These are phyloP conservation scores for Limnephilus rhombicus DNA, from an alignment of 2,888 invertebrate genomes.

Conservation along the genomic window DNA sequence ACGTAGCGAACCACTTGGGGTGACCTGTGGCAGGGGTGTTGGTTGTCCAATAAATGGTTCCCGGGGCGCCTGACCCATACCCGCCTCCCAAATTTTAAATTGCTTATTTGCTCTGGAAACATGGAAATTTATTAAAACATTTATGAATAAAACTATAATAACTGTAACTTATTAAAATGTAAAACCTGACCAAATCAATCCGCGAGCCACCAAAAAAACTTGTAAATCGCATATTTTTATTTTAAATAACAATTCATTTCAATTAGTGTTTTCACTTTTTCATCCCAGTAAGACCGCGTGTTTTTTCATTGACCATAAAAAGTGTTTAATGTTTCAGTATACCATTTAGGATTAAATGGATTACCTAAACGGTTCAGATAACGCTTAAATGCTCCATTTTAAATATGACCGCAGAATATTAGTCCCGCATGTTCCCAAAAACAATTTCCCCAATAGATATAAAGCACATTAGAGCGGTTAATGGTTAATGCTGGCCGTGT, in stretches of 20 bases:
- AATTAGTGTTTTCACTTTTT: not conserved
- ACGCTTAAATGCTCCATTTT: slow-evolving; percentile 9
- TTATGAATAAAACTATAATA: too few relatives aligned
- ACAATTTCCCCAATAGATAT: slow-evolving; percentile 32
- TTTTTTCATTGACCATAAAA: not conserved
- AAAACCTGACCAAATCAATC: too few relatives aligned
- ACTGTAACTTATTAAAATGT: too few relatives aligned
- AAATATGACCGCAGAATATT: slow-evolving; percentile 38
- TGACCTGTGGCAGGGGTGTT: too few relatives aligned
- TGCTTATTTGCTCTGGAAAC: too few relatives aligned
- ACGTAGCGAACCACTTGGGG: too few relatives aligned
- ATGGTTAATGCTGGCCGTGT: slow-evolving; percentile 12
- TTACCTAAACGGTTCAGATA: slow-evolving; percentile 7
- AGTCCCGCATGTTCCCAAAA: slow-evolving; percentile 8
- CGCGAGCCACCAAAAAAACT: not conserved
- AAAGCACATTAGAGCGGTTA: slow-evolving; percentile 42
- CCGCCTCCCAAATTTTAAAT: too few relatives aligned
- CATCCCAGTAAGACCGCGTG: not conserved
- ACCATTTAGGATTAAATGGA: not conserved
- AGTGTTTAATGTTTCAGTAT: not conserved
- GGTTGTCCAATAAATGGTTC: too few relatives aligned
- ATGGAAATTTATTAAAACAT: too few relatives aligned
- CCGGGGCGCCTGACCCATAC: too few relatives aligned
- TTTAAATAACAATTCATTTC: too few relatives aligned
- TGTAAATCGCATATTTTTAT: not conserved